These are phyloP conservation scores for Marmota flaviventris DNA, from an alignment of 2,113 vertebrate species.

Conservation along the genomic window DNA sequence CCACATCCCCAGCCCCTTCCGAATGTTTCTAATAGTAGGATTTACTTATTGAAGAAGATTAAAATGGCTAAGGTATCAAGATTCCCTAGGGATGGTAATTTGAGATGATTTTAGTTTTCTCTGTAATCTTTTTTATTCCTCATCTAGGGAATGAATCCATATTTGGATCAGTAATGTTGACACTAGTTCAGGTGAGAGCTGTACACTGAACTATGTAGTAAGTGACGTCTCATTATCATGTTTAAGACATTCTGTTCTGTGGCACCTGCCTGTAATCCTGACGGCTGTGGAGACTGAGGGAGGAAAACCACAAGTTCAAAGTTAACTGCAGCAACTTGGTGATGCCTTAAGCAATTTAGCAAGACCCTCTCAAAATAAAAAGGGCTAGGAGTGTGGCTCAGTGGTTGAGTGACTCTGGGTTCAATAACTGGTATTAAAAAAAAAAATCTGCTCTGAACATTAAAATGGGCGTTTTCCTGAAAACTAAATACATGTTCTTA, in stretches of 20 bases:
- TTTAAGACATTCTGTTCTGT: conserved; percentile 32
- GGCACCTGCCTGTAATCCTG: too few relatives aligned
- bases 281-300: too few relatives aligned
- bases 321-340: too few relatives aligned
- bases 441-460: conserved; percentile 15
- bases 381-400: too few relatives aligned
- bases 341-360: too few relatives aligned
- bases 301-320: too few relatives aligned
- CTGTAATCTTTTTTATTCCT: background rate
- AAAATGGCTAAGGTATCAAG: background rate
- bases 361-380: too few relatives aligned
- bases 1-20: background rate
- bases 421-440: too few relatives aligned
- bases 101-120: background rate
- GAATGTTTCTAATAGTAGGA: background rate
- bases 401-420: too few relatives aligned
- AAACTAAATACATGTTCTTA: conserved; percentile 73
- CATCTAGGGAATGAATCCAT: background rate
- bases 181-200: background rate
- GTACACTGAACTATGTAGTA: background rate
- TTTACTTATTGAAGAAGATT: background rate
- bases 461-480: conserved; percentile 77
- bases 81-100: background rate
- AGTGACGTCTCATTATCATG: conserved; percentile 38
- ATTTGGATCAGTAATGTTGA: background rate